A percentile compares a stretch with the other conserved stretches of the same genome.
phyloP scores from a whole-genome alignment of 1,140 invertebrate species.

The Wasmannia auropunctata region DNA sequence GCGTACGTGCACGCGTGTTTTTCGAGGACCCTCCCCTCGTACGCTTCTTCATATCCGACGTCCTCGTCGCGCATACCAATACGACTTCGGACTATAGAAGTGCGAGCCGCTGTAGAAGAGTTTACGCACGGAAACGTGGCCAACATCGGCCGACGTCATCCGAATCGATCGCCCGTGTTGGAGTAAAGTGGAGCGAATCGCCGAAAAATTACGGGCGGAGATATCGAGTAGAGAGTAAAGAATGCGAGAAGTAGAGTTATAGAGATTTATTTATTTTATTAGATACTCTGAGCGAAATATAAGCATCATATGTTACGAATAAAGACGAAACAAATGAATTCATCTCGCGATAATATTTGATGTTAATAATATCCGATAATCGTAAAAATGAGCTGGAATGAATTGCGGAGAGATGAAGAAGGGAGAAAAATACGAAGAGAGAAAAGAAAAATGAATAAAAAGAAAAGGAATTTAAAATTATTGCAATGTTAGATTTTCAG shows the following conservation, averaged over 20 bases:
- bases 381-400: not conserved
- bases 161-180: not conserved
- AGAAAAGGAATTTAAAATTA: not conserved
- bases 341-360: not conserved
- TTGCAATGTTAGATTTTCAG: not conserved
- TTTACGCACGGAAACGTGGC: not conserved
- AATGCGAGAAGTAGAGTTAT: not conserved
- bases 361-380: not conserved
- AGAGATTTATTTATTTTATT: too few species aligned
- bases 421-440: not conserved
- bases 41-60: not conserved
- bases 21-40: slow-evolving; percentile 41
- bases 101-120: not conserved
- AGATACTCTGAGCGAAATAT: not conserved
- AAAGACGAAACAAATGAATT: not conserved
- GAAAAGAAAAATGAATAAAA: too few species aligned
- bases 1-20: slow-evolving; percentile 20
- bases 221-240: not conserved
- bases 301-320: not conserved
- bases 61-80: slow-evolving; percentile 49
- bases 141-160: slow-evolving; percentile 37
- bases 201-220: not conserved
- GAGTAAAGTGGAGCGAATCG: slow-evolving; percentile 10
- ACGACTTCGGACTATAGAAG: slow-evolving; percentile 42
- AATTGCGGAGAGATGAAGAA: not conserved